A percentile compares a stretch with the other conserved stretches of the same genome.
phyloP scores from a whole-genome alignment of 2,888 invertebrate genomes.

The Anarsia innoxiella region DNA sequence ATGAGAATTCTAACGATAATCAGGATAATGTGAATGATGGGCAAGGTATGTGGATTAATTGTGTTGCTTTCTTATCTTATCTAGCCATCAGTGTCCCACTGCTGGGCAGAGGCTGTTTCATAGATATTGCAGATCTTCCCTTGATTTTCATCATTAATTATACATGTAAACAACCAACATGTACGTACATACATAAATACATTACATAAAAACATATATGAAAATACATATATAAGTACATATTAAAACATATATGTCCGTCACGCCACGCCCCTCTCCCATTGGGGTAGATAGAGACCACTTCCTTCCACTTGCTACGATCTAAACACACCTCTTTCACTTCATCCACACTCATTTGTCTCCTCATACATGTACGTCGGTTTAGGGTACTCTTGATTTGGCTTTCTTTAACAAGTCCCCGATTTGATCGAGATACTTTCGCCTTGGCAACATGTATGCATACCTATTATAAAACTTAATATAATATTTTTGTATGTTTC shows the following conservation, averaged over 20 bases:
- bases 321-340: no score
- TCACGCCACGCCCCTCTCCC: no score
- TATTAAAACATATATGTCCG: no score
- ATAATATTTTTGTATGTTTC: constrained; percentile 15
- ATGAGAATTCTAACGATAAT: constrained; percentile 22
- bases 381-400: no score
- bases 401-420: no score
- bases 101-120: neutral
- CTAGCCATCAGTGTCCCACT: neutral
- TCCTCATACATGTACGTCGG: no score
- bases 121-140: neutral
- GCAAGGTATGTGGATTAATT: constrained; percentile 28
- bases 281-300: no score
- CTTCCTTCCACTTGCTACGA: no score
- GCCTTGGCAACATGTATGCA: neutral
- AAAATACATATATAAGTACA: no score
- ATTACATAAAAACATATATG: neutral
- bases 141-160: neutral
- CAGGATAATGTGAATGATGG: constrained; percentile 22
- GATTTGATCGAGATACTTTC: neutral
- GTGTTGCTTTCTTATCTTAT: neutral
- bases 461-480: neutral
- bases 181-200: neutral
- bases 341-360: no score
- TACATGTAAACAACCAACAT: neutral